A percentile compares a stretch with the other conserved stretches of the same genome.
phyloP scores from a whole-genome alignment of 2,113 vertebrate genomes.

The Python bivittatus region DNA sequence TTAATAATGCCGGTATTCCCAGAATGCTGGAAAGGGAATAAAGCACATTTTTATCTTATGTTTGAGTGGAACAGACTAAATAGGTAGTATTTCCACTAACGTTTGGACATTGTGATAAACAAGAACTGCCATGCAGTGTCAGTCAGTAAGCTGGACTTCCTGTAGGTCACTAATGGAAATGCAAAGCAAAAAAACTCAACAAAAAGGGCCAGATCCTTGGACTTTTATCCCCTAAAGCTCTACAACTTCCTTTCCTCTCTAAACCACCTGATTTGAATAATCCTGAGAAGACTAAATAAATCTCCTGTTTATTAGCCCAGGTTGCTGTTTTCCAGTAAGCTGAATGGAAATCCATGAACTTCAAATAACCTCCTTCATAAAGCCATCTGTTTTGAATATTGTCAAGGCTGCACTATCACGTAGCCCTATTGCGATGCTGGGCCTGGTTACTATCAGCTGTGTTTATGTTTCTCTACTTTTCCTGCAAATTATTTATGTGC shows the following conservation, averaged over 20 bases:
- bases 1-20: not conserved
- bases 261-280: not conserved
- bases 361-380: conserved; percentile 17
- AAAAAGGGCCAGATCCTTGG: not conserved
- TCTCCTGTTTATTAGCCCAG: not conserved
- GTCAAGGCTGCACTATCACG: not conserved
- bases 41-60: not conserved
- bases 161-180: not conserved
- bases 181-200: not conserved
- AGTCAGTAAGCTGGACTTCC: not conserved
- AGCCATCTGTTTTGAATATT: not conserved
- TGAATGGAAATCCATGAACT: conserved; percentile 22
- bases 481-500: not conserved
- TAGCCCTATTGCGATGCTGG: not conserved
- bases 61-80: not conserved
- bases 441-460: not conserved
- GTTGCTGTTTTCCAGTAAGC: conserved; percentile 1
- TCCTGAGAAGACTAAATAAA: not conserved
- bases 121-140: not conserved
- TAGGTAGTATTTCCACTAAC: not conserved
- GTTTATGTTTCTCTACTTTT: not conserved
- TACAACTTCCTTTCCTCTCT: not conserved
- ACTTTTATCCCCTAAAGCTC: not conserved
- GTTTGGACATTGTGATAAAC: conserved; percentile 9
- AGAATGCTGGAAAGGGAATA: not conserved